A percentile compares a stretch with the other conserved stretches of the same genome.
These are phyloP conservation scores for Aphelenchoides besseyi DNA, from an alignment of 1,140 invertebrate genomes.

Conservation along the genomic window DNA sequence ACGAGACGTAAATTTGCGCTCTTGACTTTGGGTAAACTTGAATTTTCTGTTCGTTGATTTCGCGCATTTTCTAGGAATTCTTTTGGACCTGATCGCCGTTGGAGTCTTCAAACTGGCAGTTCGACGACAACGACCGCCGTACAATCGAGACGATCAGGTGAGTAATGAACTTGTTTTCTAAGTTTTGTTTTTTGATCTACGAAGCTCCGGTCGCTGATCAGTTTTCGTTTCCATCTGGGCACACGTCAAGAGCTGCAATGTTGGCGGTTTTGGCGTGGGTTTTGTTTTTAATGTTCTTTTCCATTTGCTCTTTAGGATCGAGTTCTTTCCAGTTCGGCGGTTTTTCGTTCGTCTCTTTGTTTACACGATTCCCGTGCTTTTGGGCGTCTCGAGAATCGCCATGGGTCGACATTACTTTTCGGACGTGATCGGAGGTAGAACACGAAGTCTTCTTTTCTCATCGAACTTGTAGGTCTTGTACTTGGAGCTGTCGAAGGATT, in stretches of 20 bases:
- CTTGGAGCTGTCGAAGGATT: slow-evolving; percentile 12
- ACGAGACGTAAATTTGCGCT: slow-evolving; percentile 11
- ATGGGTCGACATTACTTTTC: slow-evolving; percentile 79
- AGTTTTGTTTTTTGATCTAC: slow-evolving; percentile 69
- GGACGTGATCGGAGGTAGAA: slow-evolving; percentile 75
- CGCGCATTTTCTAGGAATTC: slow-evolving; percentile 71
- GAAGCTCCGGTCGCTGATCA: slow-evolving; percentile 74
- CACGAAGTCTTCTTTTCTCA: neutral
- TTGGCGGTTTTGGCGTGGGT: slow-evolving; percentile 65
- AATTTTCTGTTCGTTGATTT: neutral
- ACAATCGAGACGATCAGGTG: slow-evolving; percentile 70
- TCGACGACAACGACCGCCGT: slow-evolving; percentile 73
- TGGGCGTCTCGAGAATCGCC: slow-evolving; percentile 76
- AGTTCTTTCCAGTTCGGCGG: slow-evolving; percentile 17
- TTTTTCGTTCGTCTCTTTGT: slow-evolving; percentile 61
- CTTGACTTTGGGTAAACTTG: neutral
- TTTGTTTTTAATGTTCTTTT: slow-evolving; percentile 16
- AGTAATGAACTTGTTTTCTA: slow-evolving; percentile 71
- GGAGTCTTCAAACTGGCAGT: slow-evolving; percentile 77
- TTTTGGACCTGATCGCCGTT: slow-evolving; percentile 80
- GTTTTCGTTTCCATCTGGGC: slow-evolving; percentile 92
- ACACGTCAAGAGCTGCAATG: slow-evolving; percentile 79
- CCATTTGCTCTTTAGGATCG: slow-evolving; percentile 11
- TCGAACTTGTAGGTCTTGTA: neutral
- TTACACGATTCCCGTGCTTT: slow-evolving; percentile 68